A percentile compares a stretch with the other conserved stretches of the same genome.
These are phyloP conservation scores for Cantharis rufa DNA, from an alignment of 2,888 invertebrate genomes.

Conservation along the genomic window DNA sequence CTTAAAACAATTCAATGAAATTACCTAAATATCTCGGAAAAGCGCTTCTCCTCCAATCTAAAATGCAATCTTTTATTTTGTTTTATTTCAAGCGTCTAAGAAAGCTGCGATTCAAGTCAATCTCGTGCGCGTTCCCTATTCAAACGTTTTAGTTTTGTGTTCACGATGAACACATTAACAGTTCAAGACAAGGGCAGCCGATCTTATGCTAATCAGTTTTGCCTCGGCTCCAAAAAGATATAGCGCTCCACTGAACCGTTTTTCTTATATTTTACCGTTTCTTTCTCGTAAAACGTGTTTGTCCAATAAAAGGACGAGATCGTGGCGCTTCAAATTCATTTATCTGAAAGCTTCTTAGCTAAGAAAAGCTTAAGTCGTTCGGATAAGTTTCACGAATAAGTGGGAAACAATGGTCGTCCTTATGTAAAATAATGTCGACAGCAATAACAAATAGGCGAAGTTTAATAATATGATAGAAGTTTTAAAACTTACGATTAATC, in stretches of 20 bases:
- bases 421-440: conserved; percentile 43
- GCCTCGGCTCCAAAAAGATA: conserved; percentile 44
- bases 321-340: conserved; percentile 24
- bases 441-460: conserved; percentile 51
- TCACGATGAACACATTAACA: conserved; percentile 51
- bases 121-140: conserved; percentile 40
- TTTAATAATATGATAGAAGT: conserved; percentile 46
- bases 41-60: conserved; percentile 48
- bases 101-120: conserved; percentile 42
- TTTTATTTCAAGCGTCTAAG: conserved; percentile 42
- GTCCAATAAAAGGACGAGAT: conserved; percentile 35
- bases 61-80: conserved; percentile 51
- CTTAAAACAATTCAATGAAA: conserved; percentile 48
- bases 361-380: conserved; percentile 5
- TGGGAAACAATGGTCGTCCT: conserved; percentile 39
- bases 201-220: conserved; percentile 49
- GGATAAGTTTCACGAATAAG: conserved; percentile 31
- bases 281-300: conserved; percentile 39
- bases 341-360: conserved; percentile 29
- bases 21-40: conserved; percentile 45
- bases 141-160: conserved; percentile 33
- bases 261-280: conserved; percentile 36
- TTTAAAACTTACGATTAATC: conserved; percentile 48
- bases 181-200: conserved; percentile 46
- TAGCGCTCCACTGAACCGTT: conserved; percentile 33